A percentile compares a stretch with the other conserved stretches of the same genome.
Evolutionary conservation across 2,113 vertebrate genomes (phyloP).

Genomic region (Balaeniceps rex): DNA sequence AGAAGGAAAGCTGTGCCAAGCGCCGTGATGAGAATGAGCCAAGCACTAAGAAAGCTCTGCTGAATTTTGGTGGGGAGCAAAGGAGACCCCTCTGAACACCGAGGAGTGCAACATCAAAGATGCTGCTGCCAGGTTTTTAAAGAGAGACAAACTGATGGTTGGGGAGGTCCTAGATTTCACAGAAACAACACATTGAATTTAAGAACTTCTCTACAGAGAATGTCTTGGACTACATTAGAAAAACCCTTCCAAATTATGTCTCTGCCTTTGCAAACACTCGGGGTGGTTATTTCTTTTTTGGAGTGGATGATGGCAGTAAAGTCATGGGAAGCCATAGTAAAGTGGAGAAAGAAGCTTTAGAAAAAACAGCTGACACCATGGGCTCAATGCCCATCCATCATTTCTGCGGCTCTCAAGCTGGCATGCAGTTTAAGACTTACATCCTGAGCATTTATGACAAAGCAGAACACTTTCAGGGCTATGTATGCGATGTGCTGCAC

Average conservation of each 20-base stretch:
- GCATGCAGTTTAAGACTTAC: neutral
- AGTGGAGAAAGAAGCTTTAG: neutral
- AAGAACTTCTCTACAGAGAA: conserved; percentile 43
- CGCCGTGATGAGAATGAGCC: neutral
- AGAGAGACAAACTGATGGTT: neutral
- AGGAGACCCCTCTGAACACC: neutral
- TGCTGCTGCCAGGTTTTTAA: neutral
- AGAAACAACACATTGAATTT: conserved; percentile 46
- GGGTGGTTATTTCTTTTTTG: conserved; percentile 49
- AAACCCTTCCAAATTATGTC: conserved; percentile 36
- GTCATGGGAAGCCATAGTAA: conserved; percentile 15
- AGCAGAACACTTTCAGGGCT: neutral
- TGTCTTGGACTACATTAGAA: neutral
- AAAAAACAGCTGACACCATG: neutral
- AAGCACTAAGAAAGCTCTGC: neutral
- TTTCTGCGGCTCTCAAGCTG: neutral
- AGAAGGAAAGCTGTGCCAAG: neutral
- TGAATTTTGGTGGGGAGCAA: neutral
- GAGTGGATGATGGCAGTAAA: conserved; percentile 26
- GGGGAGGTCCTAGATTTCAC: conserved; percentile 49
- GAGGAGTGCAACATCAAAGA: neutral
- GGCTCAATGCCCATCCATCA: neutral
- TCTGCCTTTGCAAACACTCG: conserved; percentile 60
- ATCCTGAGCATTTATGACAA: neutral
- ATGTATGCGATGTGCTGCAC: neutral